A percentile compares a stretch with the other conserved stretches of the same genome.
Conservation (phyloP, 2,113 vertebrate genomes). For the Oxyura jamaicensis region DNA sequence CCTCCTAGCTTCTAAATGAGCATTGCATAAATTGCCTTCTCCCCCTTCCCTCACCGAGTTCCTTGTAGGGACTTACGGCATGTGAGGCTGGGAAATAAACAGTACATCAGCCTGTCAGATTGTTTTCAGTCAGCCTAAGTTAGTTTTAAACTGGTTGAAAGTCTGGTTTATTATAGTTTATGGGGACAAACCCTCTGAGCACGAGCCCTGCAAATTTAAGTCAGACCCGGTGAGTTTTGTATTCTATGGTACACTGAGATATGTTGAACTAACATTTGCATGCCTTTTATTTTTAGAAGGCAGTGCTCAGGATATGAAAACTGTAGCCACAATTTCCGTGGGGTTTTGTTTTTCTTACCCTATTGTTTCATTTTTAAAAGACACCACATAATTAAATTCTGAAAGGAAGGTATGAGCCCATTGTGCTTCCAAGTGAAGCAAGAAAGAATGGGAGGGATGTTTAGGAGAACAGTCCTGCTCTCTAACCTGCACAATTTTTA, state of each 20-base stretch:
- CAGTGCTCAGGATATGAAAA: conserved; percentile 1
- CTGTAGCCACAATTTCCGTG: not conserved
- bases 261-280: not conserved
- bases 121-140: not conserved
- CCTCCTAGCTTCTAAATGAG: not conserved
- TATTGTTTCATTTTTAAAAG: not conserved
- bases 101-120: not conserved
- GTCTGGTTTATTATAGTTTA: not conserved
- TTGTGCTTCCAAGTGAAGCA: not conserved
- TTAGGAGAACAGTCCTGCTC: not conserved
- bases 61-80: not conserved
- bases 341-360: not conserved
- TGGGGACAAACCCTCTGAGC: not conserved
- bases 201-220: not conserved
- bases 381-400: not conserved
- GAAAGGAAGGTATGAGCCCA: not conserved
- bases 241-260: not conserved
- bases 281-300: conserved; percentile 43
- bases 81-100: not conserved
- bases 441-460: not conserved
- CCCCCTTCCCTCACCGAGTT: not conserved
- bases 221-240: not conserved
- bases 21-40: not conserved
- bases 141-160: not conserved
- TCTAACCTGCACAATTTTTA: not conserved